Conservation (phyloP, 2,797 vertebrate genomes). For the Urocyon cinereoargenteus region DNA sequence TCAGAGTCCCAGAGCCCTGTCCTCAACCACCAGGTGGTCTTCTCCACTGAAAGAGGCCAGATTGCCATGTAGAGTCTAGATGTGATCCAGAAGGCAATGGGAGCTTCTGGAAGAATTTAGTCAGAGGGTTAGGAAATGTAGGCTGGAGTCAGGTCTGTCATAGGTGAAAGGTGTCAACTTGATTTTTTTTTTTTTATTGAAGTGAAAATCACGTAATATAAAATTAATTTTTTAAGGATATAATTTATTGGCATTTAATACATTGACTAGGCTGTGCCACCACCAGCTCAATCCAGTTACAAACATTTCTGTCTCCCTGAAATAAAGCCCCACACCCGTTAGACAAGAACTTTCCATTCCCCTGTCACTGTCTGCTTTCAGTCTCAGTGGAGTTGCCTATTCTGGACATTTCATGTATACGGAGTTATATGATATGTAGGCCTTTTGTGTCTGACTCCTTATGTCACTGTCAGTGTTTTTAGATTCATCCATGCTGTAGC, state of each 20-base stretch:
- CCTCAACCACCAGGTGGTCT: neutral
- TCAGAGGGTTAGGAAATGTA: neutral
- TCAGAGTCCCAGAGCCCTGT: neutral
- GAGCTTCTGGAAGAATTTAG: constrained; percentile 7
- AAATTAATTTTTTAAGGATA: neutral
- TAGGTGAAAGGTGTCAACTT: neutral
- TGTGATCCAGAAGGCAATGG: neutral
- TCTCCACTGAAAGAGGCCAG: neutral
- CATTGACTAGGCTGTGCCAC: fast-evolving
- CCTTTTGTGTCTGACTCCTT: neutral
- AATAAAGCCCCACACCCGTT: neutral
- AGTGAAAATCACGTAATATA: neutral
- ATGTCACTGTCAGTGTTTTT: neutral
- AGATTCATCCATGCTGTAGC: fast-evolving
- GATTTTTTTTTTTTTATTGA: neutral
- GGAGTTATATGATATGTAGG: fast-evolving
- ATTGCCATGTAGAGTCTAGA: neutral
- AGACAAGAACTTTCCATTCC: neutral
- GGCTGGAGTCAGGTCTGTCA: neutral
- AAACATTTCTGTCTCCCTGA: neutral
- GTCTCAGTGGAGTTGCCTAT: neutral
- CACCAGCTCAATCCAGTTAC: neutral
- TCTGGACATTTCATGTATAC: neutral
- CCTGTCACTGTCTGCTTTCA: neutral
- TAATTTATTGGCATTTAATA: fast-evolving